phyloP scores from a whole-genome alignment of 2,888 invertebrate genomes.

The Euplexia lucipara region DNA sequence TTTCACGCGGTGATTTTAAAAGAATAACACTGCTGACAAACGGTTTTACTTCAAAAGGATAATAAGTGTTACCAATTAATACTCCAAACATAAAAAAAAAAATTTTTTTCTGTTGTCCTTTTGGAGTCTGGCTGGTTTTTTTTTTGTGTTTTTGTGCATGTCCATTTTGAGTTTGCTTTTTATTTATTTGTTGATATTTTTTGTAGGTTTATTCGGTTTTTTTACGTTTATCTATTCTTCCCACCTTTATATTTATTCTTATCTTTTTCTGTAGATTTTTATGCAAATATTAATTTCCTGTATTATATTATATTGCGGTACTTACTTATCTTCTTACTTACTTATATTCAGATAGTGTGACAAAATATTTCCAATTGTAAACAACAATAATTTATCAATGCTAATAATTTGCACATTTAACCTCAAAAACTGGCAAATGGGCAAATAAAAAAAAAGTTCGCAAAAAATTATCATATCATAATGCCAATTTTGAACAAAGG shows the following conservation, averaged over 20 bases:
- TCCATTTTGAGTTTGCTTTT: slow-evolving; percentile 9
- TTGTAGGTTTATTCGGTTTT: too few relatives aligned
- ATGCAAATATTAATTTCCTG: not conserved
- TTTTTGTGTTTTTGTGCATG: not conserved
- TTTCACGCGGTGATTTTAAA: too few relatives aligned
- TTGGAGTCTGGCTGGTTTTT: not conserved
- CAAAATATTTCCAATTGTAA: not conserved
- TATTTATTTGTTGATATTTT: not conserved
- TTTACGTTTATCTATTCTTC: not conserved
- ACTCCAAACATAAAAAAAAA: too few relatives aligned
- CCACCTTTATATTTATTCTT: too few relatives aligned
- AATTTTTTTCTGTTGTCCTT: not conserved
- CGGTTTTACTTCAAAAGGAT: not conserved
- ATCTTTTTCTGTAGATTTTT: not conserved
- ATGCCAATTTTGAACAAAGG: not conserved
- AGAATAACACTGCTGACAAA: too few relatives aligned
- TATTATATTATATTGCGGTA: not conserved
- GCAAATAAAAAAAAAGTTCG: not conserved
- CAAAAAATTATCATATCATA: not conserved
- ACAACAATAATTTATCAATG: not conserved
- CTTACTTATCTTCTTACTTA: too few relatives aligned
- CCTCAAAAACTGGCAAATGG: not conserved
- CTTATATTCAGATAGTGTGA: not conserved
- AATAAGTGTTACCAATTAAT: not conserved
- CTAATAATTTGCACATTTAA: not conserved